These are phyloP conservation scores for Keiferia lycopersicella DNA, from an alignment of 2,888 invertebrate genomes.

Conservation along the genomic window DNA sequence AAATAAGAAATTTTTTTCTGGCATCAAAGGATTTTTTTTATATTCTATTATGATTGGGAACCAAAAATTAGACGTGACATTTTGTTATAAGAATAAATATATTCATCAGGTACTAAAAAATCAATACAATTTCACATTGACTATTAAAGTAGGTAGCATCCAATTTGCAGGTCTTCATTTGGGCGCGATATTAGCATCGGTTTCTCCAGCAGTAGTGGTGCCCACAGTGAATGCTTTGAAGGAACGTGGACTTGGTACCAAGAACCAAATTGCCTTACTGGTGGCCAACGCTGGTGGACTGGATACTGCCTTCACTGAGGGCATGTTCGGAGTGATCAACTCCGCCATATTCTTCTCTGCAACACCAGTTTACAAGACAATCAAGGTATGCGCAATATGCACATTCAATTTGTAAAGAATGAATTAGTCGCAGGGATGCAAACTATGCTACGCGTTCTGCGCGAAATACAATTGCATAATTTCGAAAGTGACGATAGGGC, in stretches of 20 bases:
- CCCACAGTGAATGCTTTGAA: slow-evolving; percentile 91
- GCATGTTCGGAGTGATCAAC: slow-evolving; percentile 93
- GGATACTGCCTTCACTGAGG: slow-evolving; percentile 97
- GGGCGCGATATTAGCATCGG: slow-evolving; percentile 93
- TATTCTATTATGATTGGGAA: too few relatives aligned
- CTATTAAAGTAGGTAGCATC: neutral
- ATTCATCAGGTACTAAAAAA: too few relatives aligned
- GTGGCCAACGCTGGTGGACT: slow-evolving; percentile 97
- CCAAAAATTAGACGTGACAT: too few relatives aligned
- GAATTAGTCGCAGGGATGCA: too few relatives aligned
- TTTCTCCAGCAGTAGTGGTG: slow-evolving; percentile 97
- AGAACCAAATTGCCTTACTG: slow-evolving; percentile 95
- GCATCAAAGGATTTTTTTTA: too few relatives aligned
- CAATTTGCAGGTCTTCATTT: slow-evolving; percentile 84
- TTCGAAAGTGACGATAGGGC: too few relatives aligned
- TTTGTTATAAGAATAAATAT: too few relatives aligned
- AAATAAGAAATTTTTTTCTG: too few relatives aligned
- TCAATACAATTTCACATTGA: neutral
- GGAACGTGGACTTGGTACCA: slow-evolving; percentile 91
- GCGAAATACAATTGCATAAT: too few relatives aligned
- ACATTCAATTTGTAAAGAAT: too few relatives aligned
- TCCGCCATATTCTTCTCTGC: slow-evolving; percentile 92
- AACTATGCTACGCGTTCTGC: too few relatives aligned
- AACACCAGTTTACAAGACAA: slow-evolving; percentile 78
- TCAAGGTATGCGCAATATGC: slow-evolving; percentile 62